These are phyloP conservation scores for Pterocles gutturalis DNA, from an alignment of 2,113 vertebrate species.

Conservation along the genomic window DNA sequence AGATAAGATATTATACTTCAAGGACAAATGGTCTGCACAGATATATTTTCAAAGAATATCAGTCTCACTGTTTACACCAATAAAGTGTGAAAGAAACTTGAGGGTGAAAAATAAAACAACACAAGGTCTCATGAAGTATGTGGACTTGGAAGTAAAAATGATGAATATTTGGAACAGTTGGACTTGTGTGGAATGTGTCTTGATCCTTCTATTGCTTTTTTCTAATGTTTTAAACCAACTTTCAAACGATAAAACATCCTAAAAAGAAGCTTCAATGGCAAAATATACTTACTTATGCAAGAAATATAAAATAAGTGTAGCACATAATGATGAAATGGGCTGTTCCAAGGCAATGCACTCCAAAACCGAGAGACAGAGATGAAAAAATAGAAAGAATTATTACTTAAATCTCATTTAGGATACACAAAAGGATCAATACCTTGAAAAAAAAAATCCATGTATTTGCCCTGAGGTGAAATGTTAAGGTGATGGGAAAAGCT, in stretches of 20 bases:
- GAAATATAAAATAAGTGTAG: not conserved
- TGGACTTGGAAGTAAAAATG: not conserved
- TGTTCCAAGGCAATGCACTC: not conserved
- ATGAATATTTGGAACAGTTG: not conserved
- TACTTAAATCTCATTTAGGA: slow-evolving; percentile 36
- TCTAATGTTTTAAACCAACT: not conserved
- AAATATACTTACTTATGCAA: not conserved
- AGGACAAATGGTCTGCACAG: not conserved
- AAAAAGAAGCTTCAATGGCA: slow-evolving; percentile 12
- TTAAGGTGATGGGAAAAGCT: slow-evolving; percentile 26
- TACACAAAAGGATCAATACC: slow-evolving; percentile 50
- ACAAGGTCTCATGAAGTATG: not conserved
- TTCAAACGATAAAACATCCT: not conserved
- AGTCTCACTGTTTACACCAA: not conserved
- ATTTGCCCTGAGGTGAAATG: slow-evolving; percentile 47
- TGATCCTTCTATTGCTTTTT: not conserved
- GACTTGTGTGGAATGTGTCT: not conserved
- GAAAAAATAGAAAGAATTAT: not conserved
- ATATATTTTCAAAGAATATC: not conserved
- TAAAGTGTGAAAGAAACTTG: slow-evolving; percentile 14
- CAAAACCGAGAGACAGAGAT: not conserved
- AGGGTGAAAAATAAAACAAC: not conserved
- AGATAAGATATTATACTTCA: not conserved
- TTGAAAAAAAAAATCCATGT: slow-evolving; percentile 14
- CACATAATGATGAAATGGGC: not conserved